Evolutionary conservation across 37 sponge, comb jelly and placozoan species (phyloP), one percentile per base, ranked within the genome.

Genomic region (Halisarca cf. caerulea): DNA sequence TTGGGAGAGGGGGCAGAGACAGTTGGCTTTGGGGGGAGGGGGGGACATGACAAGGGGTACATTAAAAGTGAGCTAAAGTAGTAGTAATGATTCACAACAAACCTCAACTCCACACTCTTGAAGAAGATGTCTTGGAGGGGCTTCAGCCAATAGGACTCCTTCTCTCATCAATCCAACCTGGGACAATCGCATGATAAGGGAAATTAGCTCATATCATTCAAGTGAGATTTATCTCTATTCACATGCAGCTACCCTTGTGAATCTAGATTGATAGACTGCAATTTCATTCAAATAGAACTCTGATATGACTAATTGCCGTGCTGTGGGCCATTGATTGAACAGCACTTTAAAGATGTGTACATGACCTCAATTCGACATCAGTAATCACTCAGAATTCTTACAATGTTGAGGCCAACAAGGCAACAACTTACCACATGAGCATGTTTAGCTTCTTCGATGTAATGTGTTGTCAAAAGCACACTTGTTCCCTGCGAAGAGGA

Each of bases 131-230:
- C 86, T 36, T 2, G 96, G 96, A 62, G 58, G 37, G 25, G 79
- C 64, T 53, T 95, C 86, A 27, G 96, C 92, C 34, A 95, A 53
- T 30, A 95, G 82, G 23, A 39, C 53, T n/a, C 96, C 96, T 82
- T 84, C 88, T 61, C 96, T 73, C 96, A 95, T 95, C 71, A 95
- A 71, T 9, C 92, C 96, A 15, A 94, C 94, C 94, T 94, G 55
- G 11, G 27, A 15, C 30, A 44, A 78, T 27, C 35, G 21, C 3
- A 34, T 73, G 4, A 15, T 27, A 66, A 33, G 37, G 33, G 24
- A 55, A 43, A 61, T 58, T 43, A 32, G 44, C n/a, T 32, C 35
- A 34, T 23, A 15, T n/a, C 23, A 43, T 34, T 11, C 60, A 7
- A 8, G 58, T 44, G 59, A 35, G 40, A 2, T 66, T 2, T 25